Conservation (phyloP, 2,113 vertebrate genomes). For the Mola mola region DNA sequence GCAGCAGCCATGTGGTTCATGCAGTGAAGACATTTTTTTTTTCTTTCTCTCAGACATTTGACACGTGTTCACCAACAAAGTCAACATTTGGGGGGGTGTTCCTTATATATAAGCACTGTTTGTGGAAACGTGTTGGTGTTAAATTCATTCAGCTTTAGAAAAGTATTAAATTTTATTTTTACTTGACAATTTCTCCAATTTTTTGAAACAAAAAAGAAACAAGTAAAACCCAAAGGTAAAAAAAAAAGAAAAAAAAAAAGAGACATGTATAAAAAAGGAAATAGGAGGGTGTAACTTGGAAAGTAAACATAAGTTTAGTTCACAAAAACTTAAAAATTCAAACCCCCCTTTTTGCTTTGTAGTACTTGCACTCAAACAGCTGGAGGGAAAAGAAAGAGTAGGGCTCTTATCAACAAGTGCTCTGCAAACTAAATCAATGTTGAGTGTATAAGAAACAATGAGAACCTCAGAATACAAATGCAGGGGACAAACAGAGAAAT, state of each 20-base stretch:
- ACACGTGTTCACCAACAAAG: neutral
- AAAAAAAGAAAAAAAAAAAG: constrained; percentile 22
- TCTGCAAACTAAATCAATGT: constrained; percentile 25
- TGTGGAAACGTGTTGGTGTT: neutral
- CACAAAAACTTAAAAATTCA: neutral
- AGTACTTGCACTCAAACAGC: constrained; percentile 25
- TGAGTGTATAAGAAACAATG: constrained; percentile 1
- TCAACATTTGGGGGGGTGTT: neutral
- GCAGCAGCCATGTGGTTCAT: neutral
- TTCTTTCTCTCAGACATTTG: neutral
- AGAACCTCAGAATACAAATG: constrained; percentile 1
- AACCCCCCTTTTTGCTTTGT: constrained; percentile 12
- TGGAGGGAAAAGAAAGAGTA: constrained; percentile 1
- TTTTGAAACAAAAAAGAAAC: constrained; percentile 55
- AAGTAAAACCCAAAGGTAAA: constrained; percentile 24
- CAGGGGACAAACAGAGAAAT: constrained; percentile 5
- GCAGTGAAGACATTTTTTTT: constrained; percentile 6
- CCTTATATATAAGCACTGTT: constrained; percentile 1
- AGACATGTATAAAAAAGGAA: too few relatives aligned
- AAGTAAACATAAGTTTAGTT: constrained; percentile 5
- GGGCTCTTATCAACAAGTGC: constrained; percentile 33
- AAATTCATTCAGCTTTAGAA: neutral
- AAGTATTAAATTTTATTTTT: constrained; percentile 7
- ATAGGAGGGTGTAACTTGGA: neutral
- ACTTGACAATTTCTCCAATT: constrained; percentile 46